Percentiles rank a stretch among this genome's conserved stretches.
phyloP scores from a whole-genome alignment of 53 echinoderm and acorn worm species.

The Apostichopus leukothele region DNA sequence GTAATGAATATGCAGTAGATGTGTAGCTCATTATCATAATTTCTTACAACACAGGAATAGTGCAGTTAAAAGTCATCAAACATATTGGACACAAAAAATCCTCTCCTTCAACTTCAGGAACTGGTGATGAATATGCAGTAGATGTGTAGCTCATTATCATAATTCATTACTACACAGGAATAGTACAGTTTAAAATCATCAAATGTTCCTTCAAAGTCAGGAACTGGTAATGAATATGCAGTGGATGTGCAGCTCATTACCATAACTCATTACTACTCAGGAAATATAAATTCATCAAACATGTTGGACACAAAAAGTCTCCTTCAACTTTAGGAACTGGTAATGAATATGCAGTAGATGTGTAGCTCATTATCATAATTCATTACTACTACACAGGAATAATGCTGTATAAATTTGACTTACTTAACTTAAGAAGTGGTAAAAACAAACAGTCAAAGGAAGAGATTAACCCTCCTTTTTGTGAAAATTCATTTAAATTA shows the following conservation, averaged over 20 bases:
- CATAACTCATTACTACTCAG: too few species aligned
- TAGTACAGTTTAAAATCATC: background rate
- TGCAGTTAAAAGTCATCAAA: constrained; percentile 43
- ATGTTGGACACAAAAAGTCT: constrained; percentile 82
- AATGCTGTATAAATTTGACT: too few species aligned
- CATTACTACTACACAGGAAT: too few species aligned
- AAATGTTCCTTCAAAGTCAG: constrained; percentile 72
- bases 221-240: constrained; percentile 67
- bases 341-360: constrained; percentile 33
- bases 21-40: background rate
- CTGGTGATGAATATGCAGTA: constrained; percentile 57
- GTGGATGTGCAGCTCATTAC: background rate
- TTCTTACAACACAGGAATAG: too few species aligned
- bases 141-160: too few species aligned
- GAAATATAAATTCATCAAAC: constrained; percentile 33
- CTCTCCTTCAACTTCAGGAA: constrained; percentile 74
- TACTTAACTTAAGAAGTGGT: too few species aligned
- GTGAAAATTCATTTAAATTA: too few species aligned
- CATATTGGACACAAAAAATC: constrained; percentile 77
- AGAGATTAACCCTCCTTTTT: too few species aligned
- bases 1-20: constrained; percentile 48
- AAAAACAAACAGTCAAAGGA: too few species aligned
- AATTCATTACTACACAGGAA: too few species aligned
- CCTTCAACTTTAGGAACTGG: constrained; percentile 78
- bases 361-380: too few species aligned